Evolutionary conservation across 2,113 vertebrate genomes (phyloP).

Genomic region (Bos indicus): DNA sequence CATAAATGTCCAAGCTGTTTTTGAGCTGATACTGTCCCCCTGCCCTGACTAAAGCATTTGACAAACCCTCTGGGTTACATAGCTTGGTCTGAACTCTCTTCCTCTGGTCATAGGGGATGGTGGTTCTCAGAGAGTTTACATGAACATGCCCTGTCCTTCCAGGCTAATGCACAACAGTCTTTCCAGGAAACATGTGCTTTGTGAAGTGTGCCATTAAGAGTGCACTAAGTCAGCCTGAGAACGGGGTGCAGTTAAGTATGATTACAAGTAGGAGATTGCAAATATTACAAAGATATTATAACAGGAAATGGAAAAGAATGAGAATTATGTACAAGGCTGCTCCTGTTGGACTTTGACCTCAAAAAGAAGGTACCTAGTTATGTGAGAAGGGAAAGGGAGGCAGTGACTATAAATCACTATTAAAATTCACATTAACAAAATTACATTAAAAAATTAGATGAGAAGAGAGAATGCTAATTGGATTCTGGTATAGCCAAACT

Average conservation of each 20-base stretch:
- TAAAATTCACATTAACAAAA: conserved; percentile 56
- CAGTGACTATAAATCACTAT: conserved; percentile 49
- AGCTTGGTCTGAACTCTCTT: neutral
- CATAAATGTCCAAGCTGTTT: conserved; percentile 44
- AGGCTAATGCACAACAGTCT: conserved; percentile 23
- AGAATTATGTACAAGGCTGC: conserved; percentile 34
- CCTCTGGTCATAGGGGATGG: neutral
- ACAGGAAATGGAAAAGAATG: conserved; percentile 52
- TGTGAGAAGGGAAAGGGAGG: neutral
- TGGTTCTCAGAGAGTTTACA: conserved; percentile 6
- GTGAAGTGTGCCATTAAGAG: conserved; percentile 24
- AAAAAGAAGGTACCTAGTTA: conserved; percentile 23
- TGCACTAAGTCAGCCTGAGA: conserved; percentile 19
- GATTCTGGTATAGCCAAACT: conserved; percentile 4
- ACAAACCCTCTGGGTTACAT: conserved; percentile 35
- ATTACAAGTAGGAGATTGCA: conserved; percentile 45
- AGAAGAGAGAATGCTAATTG: conserved; percentile 34
- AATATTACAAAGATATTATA: conserved; percentile 6
- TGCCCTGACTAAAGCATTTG: neutral
- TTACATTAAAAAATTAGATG: conserved; percentile 24
- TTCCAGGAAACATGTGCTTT: conserved; percentile 60
- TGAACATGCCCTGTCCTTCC: conserved; percentile 49
- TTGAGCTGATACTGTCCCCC: neutral
- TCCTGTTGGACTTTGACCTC: conserved; percentile 25
- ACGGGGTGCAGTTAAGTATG: conserved; percentile 8